These are phyloP conservation scores for Oncorhynchus masou DNA, from an alignment of 2,113 vertebrate species.

Conservation along the genomic window DNA sequence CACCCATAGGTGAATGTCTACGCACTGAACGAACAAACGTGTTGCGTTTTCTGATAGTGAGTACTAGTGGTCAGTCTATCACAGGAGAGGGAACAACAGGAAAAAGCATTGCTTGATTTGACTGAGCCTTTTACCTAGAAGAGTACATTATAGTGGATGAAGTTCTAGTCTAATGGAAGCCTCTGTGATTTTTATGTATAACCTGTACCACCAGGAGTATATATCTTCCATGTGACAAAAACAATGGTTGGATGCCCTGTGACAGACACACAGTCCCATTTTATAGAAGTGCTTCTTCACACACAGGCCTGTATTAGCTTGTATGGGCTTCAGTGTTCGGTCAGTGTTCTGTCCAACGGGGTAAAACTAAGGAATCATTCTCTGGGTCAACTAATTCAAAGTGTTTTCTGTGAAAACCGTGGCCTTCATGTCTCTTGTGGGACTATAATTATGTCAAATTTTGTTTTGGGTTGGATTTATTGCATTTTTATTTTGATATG, in stretches of 20 bases:
- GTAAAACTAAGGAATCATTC: conserved; percentile 31
- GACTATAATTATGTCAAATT: conserved; percentile 60
- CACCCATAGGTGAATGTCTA: neutral
- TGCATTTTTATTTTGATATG: conserved; percentile 63
- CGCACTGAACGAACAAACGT: neutral
- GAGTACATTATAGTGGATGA: neutral
- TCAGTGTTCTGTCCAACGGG: conserved; percentile 52
- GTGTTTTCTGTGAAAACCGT: conserved; percentile 83
- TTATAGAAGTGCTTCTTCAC: conserved; percentile 5
- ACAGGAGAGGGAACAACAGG: neutral
- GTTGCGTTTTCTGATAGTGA: neutral
- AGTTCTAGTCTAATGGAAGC: neutral
- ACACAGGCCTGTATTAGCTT: conserved; percentile 14
- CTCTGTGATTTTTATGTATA: neutral
- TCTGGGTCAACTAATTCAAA: conserved; percentile 44
- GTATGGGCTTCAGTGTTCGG: neutral
- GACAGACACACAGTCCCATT: neutral
- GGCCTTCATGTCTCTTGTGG: conserved; percentile 74
- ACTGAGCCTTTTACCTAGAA: neutral
- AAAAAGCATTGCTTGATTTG: neutral
- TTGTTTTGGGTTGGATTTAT: conserved; percentile 27
- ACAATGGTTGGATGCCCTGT: conserved; percentile 8
- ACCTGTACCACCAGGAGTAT: neutral
- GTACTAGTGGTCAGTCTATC: neutral
- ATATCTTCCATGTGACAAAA: conserved; percentile 31